phyloP scores from a whole-genome alignment of 2,113 vertebrate genomes.

The Taurulus bubalis region DNA sequence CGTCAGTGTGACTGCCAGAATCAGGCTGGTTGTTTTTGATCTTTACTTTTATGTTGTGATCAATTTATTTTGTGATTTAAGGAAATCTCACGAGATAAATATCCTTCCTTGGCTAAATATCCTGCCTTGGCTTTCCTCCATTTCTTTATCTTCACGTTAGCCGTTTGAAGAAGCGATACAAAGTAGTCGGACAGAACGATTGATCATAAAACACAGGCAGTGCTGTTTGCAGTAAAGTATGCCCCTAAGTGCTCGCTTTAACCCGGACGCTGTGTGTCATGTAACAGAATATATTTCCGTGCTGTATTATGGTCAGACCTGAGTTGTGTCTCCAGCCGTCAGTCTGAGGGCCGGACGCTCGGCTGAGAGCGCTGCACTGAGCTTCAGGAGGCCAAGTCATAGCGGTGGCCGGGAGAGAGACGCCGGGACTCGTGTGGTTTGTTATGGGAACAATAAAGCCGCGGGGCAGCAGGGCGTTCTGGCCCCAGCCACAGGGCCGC shows the following conservation, averaged over 20 bases:
- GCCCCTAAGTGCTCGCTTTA: no score
- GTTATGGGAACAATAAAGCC: constrained; percentile 36
- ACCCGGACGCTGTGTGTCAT: no score
- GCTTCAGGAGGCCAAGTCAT: background rate
- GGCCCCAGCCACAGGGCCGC: background rate
- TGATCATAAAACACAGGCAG: no score
- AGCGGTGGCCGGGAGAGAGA: background rate
- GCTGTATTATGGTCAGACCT: no score
- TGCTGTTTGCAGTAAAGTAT: no score
- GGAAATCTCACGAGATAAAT: background rate
- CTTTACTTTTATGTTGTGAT: background rate
- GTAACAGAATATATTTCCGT: no score
- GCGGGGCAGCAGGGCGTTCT: background rate
- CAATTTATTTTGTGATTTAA: background rate
- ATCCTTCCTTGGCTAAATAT: background rate
- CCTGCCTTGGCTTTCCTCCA: no score
- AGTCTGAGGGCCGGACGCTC: no score
- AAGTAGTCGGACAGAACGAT: no score
- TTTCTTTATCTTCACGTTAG: no score
- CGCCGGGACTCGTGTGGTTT: constrained; percentile 15
- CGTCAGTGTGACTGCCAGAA: background rate
- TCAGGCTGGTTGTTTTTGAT: background rate
- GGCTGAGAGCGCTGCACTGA: background rate
- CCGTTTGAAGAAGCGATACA: no score
- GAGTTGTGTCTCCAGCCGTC: no score